A percentile compares a stretch with the other conserved stretches of the same genome.
Conservation (phyloP, 2,888 invertebrate species). For the Pterostichus madidus region DNA sequence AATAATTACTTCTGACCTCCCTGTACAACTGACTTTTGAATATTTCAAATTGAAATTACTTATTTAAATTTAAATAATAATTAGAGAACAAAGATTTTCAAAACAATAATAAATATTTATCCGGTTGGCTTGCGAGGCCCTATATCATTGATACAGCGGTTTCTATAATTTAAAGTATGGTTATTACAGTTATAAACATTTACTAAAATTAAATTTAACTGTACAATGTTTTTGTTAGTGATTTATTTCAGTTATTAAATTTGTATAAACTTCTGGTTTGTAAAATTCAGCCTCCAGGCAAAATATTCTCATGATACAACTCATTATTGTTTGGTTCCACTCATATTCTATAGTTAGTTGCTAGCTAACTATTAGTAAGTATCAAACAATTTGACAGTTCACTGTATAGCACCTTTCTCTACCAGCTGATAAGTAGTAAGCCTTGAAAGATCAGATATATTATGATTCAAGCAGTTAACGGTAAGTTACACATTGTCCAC, state of each 20-base stretch:
- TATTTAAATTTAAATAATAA: too few species aligned
- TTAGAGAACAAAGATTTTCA: too few species aligned
- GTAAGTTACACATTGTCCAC: slow-evolving; percentile 27
- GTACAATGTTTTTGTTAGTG: neutral
- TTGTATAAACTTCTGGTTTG: slow-evolving; percentile 22
- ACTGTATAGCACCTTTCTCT: slow-evolving; percentile 25
- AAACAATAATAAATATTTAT: too few species aligned
- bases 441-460: slow-evolving; percentile 35
- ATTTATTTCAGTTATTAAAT: neutral
- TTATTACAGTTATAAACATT: too few species aligned
- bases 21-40: too few species aligned
- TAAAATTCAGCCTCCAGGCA: slow-evolving; percentile 13
- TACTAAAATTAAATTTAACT: too few species aligned
- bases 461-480: neutral
- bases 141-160: too few species aligned
- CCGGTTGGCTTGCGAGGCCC: too few species aligned
- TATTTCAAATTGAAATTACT: too few species aligned
- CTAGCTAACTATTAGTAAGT: neutral
- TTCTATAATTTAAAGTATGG: too few species aligned
- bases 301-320: neutral
- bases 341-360: neutral
- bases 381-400: neutral
- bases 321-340: slow-evolving; percentile 2
- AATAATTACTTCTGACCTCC: too few species aligned
- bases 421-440: slow-evolving; percentile 54